Evolutionary conservation across 2,113 vertebrate genomes (phyloP).

Genomic region (Vulpes ferrilata): DNA sequence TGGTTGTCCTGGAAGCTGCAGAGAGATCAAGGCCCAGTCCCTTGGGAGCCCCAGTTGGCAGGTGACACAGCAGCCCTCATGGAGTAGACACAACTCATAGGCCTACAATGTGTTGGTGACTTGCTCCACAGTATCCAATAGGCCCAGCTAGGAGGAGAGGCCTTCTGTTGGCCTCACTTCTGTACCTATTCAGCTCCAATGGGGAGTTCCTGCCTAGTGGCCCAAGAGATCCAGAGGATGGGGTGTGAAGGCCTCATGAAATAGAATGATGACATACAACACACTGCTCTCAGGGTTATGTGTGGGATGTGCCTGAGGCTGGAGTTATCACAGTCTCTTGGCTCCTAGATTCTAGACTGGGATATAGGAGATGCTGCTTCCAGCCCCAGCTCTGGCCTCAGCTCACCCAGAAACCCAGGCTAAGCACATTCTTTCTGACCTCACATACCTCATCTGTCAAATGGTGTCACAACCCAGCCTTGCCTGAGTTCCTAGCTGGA

Average conservation of each 20-base stretch:
- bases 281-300: neutral
- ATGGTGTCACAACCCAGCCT: neutral
- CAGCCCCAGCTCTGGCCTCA: neutral
- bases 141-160: neutral
- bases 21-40: neutral
- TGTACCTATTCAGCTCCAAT: neutral
- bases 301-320: neutral
- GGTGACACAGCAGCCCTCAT: neutral
- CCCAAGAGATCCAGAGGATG: neutral
- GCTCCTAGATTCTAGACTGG: neutral
- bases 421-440: neutral
- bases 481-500: neutral
- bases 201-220: neutral
- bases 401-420: neutral
- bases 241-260: neutral
- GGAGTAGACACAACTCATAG: neutral
- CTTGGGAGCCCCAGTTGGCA: neutral
- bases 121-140: neutral
- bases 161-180: neutral
- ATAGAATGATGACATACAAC: neutral
- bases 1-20: conserved; percentile 92
- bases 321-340: neutral
- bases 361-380: neutral
- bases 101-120: neutral
- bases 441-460: neutral